Conservation (phyloP, 2,113 vertebrate genomes). For the Callaeas wilsoni region DNA sequence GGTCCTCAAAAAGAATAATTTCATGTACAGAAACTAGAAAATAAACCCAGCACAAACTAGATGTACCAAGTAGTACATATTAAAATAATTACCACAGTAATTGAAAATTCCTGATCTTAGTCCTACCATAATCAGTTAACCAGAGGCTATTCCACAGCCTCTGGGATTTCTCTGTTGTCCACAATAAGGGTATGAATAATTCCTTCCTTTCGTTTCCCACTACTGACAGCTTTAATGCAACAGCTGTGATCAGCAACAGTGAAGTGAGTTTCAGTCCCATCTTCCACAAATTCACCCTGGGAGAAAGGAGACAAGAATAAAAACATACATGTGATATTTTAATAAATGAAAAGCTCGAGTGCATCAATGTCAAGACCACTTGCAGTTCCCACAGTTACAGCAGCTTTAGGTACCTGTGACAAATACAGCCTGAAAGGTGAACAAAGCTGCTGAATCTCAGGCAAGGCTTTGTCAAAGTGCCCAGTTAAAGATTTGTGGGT, state of each 20-base stretch:
- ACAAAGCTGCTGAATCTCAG: not conserved
- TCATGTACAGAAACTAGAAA: constrained; percentile 58
- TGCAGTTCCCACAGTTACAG: not conserved
- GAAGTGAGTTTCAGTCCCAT: constrained; percentile 98
- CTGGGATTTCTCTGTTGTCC: constrained; percentile 85
- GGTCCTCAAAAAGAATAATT: constrained; percentile 38
- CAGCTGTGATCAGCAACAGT: constrained; percentile 85
- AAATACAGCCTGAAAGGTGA: not conserved
- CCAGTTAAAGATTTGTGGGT: not conserved
- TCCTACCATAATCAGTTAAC: constrained; percentile 12
- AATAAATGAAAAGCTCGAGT: not conserved
- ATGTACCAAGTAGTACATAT: constrained; percentile 57
- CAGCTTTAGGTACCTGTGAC: not conserved
- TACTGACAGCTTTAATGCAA: constrained; percentile 95
- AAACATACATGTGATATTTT: not conserved
- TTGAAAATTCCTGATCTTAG: constrained; percentile 47
- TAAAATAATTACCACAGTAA: constrained; percentile 64
- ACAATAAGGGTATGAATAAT: constrained; percentile 94
- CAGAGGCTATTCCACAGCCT: constrained; percentile 77
- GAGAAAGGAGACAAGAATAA: not conserved
- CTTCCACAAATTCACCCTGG: constrained; percentile 98
- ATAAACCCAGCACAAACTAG: constrained; percentile 49
- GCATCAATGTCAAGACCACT: not conserved
- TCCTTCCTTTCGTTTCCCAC: constrained; percentile 92
- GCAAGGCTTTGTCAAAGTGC: not conserved